Evolutionary conservation across 2,797 vertebrate species (phyloP).

Genomic region (Macroramphosus scolopax): DNA sequence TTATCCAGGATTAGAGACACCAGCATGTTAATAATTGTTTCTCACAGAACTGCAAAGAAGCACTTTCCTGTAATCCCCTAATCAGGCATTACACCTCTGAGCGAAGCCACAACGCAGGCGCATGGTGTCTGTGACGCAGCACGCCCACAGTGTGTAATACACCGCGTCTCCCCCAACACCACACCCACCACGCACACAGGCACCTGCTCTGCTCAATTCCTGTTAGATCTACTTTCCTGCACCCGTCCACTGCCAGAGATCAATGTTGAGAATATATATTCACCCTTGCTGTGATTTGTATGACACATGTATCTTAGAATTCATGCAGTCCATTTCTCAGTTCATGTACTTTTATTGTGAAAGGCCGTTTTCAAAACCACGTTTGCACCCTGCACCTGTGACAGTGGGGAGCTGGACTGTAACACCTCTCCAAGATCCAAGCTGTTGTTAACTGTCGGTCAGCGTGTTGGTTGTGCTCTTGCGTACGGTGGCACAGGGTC

Average conservation of each 20-base stretch:
- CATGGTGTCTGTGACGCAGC: slow-evolving; percentile 66
- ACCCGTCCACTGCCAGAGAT: slow-evolving; percentile 11
- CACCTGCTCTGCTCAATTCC: slow-evolving; percentile 42
- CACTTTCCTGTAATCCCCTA: slow-evolving; percentile 88
- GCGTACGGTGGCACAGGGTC: slow-evolving; percentile 45
- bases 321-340: neutral
- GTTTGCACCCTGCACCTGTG: neutral
- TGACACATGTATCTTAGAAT: neutral
- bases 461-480: too few relatives aligned
- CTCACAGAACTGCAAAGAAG: slow-evolving; percentile 87
- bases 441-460: too few relatives aligned
- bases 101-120: slow-evolving; percentile 79
- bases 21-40: slow-evolving; percentile 90
- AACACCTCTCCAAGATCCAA: too few relatives aligned
- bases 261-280: neutral
- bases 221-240: slow-evolving; percentile 12
- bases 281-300: neutral
- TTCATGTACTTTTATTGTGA: too few relatives aligned
- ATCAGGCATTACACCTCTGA: slow-evolving; percentile 90
- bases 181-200: slow-evolving; percentile 44
- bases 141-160: slow-evolving; percentile 57
- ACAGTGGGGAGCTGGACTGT: neutral
- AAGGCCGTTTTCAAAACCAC: too few relatives aligned
- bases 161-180: slow-evolving; percentile 49
- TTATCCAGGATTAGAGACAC: slow-evolving; percentile 90